Evolutionary conservation across 2,888 invertebrate genomes (phyloP).

Genomic region (Pristionchus maxplancki): DNA sequence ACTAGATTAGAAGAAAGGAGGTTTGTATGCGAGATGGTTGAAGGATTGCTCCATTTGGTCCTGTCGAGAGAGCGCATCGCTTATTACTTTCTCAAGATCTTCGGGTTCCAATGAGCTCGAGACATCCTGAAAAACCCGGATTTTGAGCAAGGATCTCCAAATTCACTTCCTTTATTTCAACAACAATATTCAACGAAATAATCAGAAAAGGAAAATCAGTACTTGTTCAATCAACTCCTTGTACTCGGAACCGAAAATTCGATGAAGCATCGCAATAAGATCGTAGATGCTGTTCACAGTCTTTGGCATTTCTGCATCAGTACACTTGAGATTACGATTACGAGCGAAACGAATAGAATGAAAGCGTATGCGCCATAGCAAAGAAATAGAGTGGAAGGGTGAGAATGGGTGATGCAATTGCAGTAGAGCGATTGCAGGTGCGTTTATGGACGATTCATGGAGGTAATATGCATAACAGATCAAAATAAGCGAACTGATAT

Average conservation of each 20-base stretch:
- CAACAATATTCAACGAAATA: no score
- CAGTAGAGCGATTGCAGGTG: neutral
- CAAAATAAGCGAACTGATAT: no score
- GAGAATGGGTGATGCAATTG: neutral
- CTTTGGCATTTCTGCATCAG: neutral
- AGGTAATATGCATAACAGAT: neutral
- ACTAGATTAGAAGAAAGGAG: neutral
- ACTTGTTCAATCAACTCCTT: neutral
- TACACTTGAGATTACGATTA: neutral
- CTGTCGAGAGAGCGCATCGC: neutral
- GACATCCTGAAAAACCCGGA: neutral
- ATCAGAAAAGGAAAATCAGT: neutral
- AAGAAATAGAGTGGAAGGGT: neutral
- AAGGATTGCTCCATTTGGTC: neutral
- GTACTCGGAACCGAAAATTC: neutral
- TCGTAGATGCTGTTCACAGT: neutral
- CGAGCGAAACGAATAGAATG: no score
- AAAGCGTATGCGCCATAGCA: no score
- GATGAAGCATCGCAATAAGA: neutral
- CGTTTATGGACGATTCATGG: neutral
- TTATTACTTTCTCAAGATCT: neutral
- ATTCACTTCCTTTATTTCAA: no score
- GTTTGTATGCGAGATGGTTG: neutral
- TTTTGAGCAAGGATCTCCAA: no score
- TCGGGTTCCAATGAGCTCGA: neutral